A percentile compares a stretch with the other conserved stretches of the same genome.
phyloP scores from a whole-genome alignment of 2,113 vertebrate genomes.

The Pituophis catenifer region DNA sequence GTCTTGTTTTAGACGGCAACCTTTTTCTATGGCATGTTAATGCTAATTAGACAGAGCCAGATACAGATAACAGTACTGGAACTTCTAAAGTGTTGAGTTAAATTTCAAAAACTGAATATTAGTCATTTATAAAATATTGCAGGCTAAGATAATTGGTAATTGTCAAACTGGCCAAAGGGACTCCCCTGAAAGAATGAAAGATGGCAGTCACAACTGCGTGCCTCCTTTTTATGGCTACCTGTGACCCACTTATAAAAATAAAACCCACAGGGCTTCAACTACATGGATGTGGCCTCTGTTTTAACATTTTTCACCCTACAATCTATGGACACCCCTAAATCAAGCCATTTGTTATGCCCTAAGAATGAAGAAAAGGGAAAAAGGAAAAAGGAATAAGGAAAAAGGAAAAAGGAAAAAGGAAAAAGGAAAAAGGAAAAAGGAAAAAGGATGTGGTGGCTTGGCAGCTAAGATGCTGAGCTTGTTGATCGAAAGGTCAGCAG shows the following conservation, averaged over 20 bases:
- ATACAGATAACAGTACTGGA: neutral
- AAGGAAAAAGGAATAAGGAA: too few relatives aligned
- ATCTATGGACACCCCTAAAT: neutral
- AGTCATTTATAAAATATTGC: neutral
- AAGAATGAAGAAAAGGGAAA: neutral
- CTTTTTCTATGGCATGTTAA: constrained; percentile 15
- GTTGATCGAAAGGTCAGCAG: too few relatives aligned
- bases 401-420: too few relatives aligned
- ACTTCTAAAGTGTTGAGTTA: neutral
- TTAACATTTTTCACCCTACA: neutral
- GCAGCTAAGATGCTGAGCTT: too few relatives aligned
- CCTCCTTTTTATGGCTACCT: neutral
- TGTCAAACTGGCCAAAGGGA: neutral
- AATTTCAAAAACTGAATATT: neutral
- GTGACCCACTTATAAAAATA: neutral
- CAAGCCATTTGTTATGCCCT: neutral
- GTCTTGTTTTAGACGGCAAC: constrained; percentile 1
- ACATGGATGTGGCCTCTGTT: neutral
- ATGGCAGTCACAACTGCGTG: neutral
- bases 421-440: too few relatives aligned
- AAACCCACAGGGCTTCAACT: neutral
- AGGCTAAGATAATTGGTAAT: neutral
- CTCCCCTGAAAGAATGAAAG: neutral
- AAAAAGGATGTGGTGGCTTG: too few relatives aligned
- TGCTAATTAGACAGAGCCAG: constrained; percentile 30